Base-by-base conservation (phyloP, 2,888 invertebrate genomes). In the Leucophenga maculata region DNA sequence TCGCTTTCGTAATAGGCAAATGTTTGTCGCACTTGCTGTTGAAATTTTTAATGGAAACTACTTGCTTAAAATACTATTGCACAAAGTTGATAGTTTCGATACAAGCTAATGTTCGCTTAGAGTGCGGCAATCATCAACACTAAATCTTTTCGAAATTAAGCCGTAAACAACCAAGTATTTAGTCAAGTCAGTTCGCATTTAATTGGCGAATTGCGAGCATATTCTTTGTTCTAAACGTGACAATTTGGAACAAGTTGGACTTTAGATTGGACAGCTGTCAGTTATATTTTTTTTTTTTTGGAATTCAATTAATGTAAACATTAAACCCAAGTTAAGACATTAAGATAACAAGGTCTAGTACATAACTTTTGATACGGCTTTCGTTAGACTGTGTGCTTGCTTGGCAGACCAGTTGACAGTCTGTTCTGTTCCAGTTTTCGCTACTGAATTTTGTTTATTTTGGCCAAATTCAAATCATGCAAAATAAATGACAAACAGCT, bases 291-390 rank as follows among this genome's bases (percentile, higher is more conserved):
- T n/a, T 66, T 66, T 13, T 55, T 16, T n/a, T 22, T 55, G 26
- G 54, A 14, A 60, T 22, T 44, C 67, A 57, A 55, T 55, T 67
- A 44, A 67, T 14, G 66, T 54, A 16, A 44, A 44, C 55, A 67
- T 55, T 67, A 57, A n/a, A 16, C 55, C 64, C 54, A 68, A 50
- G 68, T 16, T 55, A 14, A 54, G 26, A 31, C 67, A 60, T 52
- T 62, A 59, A 60, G 60, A 59, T 60, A 68, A 60, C 50, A 31
- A 52, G 18, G 44, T 54, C 55, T 32, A 64, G 31, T 64, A 55
- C 48, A 59, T 59, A 57, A 59, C 48, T 67, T 57, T 16, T 46
- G 44, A 18, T 16, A 26, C 32, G 22, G 44, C 59, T 67, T 44
- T 44, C 46, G 13, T 39, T 39, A 9, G 3, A 39, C 11, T 39